These are phyloP conservation scores for Gnathonemus longibarbis DNA, from an alignment of 2,113 vertebrate species.

Conservation along the genomic window DNA sequence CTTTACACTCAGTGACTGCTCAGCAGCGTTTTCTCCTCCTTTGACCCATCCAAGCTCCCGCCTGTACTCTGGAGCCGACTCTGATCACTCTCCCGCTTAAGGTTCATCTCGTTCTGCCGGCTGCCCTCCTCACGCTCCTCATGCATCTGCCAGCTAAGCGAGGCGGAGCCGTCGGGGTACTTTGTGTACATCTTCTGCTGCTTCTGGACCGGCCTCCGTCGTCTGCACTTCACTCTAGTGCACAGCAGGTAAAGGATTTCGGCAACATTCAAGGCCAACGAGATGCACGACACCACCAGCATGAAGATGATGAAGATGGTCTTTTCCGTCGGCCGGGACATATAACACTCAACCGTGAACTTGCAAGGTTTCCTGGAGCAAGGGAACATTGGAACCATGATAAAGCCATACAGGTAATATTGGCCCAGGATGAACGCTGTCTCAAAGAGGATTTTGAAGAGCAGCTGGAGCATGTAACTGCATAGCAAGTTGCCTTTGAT, in stretches of 20 bases:
- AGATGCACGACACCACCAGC: constrained; percentile 64
- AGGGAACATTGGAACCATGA: constrained; percentile 66
- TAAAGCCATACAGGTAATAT: constrained; percentile 70
- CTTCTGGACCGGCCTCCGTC: not conserved
- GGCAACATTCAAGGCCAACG: constrained; percentile 56
- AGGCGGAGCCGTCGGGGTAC: constrained; percentile 30
- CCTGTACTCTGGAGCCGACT: constrained; percentile 30
- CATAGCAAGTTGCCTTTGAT: constrained; percentile 64
- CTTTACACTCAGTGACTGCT: constrained; percentile 26
- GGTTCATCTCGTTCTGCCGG: constrained; percentile 56
- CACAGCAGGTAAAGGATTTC: constrained; percentile 66
- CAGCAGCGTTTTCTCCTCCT: constrained; percentile 52
- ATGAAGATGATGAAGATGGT: constrained; percentile 78
- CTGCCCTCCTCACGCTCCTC: constrained; percentile 21
- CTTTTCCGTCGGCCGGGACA: constrained; percentile 74
- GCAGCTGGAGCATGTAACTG: constrained; percentile 61
- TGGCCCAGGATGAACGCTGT: constrained; percentile 64
- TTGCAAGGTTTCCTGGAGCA: constrained; percentile 64
- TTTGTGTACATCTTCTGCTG: not conserved
- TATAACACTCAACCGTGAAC: constrained; percentile 71
- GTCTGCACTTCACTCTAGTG: constrained; percentile 40
- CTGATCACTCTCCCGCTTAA: constrained; percentile 45
- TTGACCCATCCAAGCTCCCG: constrained; percentile 51
- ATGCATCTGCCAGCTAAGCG: constrained; percentile 8
- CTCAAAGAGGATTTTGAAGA: constrained; percentile 66